Evolutionary conservation across 2,113 vertebrate genomes (phyloP).

Genomic region (Falco punctatus): DNA sequence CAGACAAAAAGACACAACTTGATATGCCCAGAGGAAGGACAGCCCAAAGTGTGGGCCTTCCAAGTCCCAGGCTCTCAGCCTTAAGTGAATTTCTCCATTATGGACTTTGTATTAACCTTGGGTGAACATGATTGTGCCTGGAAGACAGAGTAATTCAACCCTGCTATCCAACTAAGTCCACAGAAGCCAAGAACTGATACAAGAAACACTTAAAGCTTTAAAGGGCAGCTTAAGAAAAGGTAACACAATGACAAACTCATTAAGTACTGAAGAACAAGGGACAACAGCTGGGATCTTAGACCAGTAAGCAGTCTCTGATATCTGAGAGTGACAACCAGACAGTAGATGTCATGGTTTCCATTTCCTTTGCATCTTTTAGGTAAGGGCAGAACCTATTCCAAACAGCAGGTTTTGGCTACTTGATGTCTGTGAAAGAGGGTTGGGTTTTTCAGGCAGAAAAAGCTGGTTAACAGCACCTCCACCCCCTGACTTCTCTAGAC

Average conservation of each 20-base stretch:
- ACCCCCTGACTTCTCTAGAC: neutral
- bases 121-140: neutral
- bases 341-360: neutral
- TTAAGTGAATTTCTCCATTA: neutral
- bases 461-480: neutral
- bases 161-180: neutral
- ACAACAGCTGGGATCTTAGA: neutral
- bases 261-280: neutral
- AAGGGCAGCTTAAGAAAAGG: neutral
- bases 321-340: neutral
- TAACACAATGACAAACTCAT: neutral
- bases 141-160: neutral
- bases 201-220: neutral
- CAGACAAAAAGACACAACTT: neutral
- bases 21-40: neutral
- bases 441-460: neutral
- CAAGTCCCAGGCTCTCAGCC: neutral
- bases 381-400: neutral
- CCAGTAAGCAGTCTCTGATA: neutral
- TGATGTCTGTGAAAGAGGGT: neutral
- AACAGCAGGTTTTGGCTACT: neutral
- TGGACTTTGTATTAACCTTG: neutral
- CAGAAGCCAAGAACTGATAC: neutral
- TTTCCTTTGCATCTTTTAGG: neutral
- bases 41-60: neutral